Evolutionary conservation across 2,888 invertebrate genomes (phyloP).

Genomic region (Apodemia mormo): DNA sequence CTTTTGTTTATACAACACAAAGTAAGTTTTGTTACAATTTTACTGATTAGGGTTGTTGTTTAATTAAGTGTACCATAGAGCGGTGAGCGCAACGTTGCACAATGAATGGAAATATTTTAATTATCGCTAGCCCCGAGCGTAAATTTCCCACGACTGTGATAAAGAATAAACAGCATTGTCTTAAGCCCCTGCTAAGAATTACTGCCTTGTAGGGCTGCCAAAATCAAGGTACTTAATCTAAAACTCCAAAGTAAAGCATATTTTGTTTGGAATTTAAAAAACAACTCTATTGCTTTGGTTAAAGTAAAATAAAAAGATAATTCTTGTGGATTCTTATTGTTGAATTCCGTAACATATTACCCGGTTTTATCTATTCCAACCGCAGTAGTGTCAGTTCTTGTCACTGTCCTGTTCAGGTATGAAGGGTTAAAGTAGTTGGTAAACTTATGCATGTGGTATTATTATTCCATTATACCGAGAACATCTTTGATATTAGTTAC

Average conservation of each 20-base stretch:
- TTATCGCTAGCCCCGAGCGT: slow-evolving; percentile 67
- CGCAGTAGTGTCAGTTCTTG: no score
- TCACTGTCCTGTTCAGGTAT: no score
- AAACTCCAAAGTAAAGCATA: no score
- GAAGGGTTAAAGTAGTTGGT: no score
- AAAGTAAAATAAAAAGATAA: background rate
- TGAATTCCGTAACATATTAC: no score
- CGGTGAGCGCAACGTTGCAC: slow-evolving; percentile 43
- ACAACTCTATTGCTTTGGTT: no score
- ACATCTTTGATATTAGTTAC: no score
- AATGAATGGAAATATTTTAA: slow-evolving; percentile 75
- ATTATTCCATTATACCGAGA: no score
- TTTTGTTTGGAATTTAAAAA: no score
- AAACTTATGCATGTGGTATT: no score
- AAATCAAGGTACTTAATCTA: background rate
- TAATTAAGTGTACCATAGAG: slow-evolving; percentile 60
- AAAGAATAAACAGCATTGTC: slow-evolving; percentile 80
- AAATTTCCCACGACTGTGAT: slow-evolving; percentile 81
- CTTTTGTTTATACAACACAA: slow-evolving; percentile 3
- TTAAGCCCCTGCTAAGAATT: slow-evolving; percentile 72
- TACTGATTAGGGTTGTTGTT: slow-evolving; percentile 63
- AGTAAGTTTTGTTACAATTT: slow-evolving; percentile 18
- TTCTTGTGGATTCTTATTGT: no score
- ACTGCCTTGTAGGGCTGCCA: slow-evolving; percentile 41
- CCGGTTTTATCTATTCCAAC: no score